Base-by-base conservation (phyloP, 2,113 vertebrate genomes). In the Mystacornis crossleyi region DNA sequence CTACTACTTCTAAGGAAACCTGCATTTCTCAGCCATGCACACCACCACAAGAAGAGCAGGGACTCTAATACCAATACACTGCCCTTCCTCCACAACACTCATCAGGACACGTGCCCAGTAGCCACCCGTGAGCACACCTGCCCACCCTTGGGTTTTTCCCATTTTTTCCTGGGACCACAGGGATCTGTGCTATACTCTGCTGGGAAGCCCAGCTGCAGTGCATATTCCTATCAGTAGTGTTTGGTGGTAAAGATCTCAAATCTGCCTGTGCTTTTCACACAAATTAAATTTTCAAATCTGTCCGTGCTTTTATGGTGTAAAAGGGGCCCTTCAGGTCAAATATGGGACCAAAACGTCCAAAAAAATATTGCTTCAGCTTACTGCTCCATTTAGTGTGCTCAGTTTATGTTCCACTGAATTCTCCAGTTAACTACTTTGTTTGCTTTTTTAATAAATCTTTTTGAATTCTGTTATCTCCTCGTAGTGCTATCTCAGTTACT, bases 391-490 rank as follows among this genome's bases (percentile, higher is more conserved):
- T 87, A 72, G 50, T 1, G 4, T 16, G 42, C 54, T 93, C 62
- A 48, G 72, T 81, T 96, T 86, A 72, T 51, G 89, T 81, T 92
- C 38, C 42, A 62, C 26, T 69, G 36, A 94, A 81, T 79, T 89
- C 69, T 89, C 72, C 55, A 50, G 65, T 74, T 84, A 86, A 87
- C 80, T 81, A 85, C 79, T 95, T 70, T 69, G 86, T 87, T 96
- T 94, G 61, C 69, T 57, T 81, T 95, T 95, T 87, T n/a, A 92
- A 93, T 81, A 95, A 87, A 84, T 89, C 93, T 82, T 91, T 96
- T 89, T 94, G 69, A 96, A 93, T 96, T 86, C 81, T 77, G 69
- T 92, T 95, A 94, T 93, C 94, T 95, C 70, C 42, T 95, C 12
- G 1, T 31, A 71, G 78, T 0, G 1, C 38, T 95, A 87, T 96